Percentiles rank a stretch among this genome's conserved stretches.
Evolutionary conservation across 2,797 vertebrate species (phyloP).

Genomic region (Xenops minutus): DNA sequence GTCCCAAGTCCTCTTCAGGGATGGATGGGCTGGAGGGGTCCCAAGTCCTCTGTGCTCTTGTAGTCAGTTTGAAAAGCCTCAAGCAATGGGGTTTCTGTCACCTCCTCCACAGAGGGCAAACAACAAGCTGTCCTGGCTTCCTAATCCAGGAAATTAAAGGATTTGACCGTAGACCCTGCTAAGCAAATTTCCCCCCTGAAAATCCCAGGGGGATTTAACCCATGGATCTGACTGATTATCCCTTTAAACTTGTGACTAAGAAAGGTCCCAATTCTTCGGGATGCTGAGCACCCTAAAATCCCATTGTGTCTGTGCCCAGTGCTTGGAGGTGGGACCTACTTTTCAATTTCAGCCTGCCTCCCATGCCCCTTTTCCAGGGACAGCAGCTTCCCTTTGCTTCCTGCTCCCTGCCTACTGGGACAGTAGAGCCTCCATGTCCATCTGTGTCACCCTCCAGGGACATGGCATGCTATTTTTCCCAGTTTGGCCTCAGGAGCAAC

Average conservation of each 20-base stretch:
- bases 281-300: neutral
- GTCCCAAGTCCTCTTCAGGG: fast-evolving
- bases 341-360: neutral
- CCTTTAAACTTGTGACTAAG: conserved; percentile 23
- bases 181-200: conserved; percentile 48
- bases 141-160: conserved; percentile 70
- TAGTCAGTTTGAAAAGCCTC: neutral
- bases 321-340: fast-evolving
- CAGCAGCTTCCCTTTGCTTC: neutral
- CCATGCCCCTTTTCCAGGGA: fast-evolving
- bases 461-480: fast-evolving
- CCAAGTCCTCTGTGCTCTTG: fast-evolving
- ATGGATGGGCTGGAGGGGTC: fast-evolving
- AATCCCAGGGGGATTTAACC: conserved; percentile 55
- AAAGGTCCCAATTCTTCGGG: conserved; percentile 6
- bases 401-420: neutral
- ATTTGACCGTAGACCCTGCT: conserved; percentile 44
- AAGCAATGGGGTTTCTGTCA: neutral
- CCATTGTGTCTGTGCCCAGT: fast-evolving
- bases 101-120: neutral
- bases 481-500: neutral
- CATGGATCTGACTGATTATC: conserved; percentile 31
- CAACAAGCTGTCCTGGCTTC: neutral
- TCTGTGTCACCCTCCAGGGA: neutral
- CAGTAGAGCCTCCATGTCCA: neutral